Conservation (phyloP, 2,797 vertebrate genomes). For the Eremophila alpestris region DNA sequence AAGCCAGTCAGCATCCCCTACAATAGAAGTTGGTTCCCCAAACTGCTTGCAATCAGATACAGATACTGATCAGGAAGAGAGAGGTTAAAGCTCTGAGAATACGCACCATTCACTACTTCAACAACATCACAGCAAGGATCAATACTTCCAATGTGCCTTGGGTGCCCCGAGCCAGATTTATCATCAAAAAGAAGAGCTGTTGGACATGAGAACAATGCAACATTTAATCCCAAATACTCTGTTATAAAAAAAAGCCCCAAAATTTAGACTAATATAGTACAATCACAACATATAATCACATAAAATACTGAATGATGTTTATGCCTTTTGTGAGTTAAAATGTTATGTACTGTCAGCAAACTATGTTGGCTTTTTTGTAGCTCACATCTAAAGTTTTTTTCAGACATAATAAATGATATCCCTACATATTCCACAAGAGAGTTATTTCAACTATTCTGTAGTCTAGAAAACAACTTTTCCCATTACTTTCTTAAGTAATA, state of each 20-base stretch:
- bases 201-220: not conserved
- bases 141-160: constrained; percentile 96
- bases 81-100: not conserved
- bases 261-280: not conserved
- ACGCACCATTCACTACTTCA: constrained; percentile 91
- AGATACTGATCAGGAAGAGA: not conserved
- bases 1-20: not conserved
- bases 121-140: constrained; percentile 94
- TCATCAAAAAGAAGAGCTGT: constrained; percentile 94
- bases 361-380: not conserved
- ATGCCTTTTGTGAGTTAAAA: not conserved
- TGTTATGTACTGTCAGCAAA: not conserved
- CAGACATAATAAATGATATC: not conserved
- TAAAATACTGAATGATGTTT: not conserved
- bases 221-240: not conserved
- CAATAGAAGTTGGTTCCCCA: not conserved
- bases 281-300: not conserved
- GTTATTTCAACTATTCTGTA: not conserved
- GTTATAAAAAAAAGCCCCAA: not conserved
- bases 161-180: constrained; percentile 86
- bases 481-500: not conserved
- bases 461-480: not conserved
- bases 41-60: not conserved
- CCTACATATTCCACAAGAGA: not conserved
- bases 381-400: not conserved